Percentiles rank a stretch among this genome's conserved stretches.
Conservation (phyloP, 2,888 invertebrate species). For the Linnaemya tessellans region DNA sequence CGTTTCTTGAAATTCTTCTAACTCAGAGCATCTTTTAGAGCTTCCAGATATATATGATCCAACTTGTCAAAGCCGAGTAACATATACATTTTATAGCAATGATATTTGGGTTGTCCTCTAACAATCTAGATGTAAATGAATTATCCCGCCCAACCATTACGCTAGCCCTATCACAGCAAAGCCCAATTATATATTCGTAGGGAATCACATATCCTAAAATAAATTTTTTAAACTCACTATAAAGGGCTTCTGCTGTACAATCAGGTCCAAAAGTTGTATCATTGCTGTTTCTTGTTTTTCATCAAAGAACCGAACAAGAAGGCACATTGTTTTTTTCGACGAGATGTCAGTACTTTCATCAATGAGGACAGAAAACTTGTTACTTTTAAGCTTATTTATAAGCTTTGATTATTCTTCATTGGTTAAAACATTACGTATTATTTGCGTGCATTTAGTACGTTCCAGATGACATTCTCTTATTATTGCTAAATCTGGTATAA, state of each 20-base stretch:
- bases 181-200: no score
- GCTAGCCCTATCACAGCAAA: slow-evolving; percentile 11
- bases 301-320: slow-evolving; percentile 16
- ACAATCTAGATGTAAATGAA: no score
- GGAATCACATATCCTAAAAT: slow-evolving; percentile 19
- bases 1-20: no score
- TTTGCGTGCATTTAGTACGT: no score
- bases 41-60: slow-evolving; percentile 33
- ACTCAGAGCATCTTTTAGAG: not conserved
- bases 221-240: not conserved
- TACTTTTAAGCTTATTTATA: slow-evolving; percentile 8
- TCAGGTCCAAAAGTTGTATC: not conserved
- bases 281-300: not conserved
- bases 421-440: slow-evolving; percentile 14
- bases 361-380: not conserved
- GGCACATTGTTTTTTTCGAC: slow-evolving; percentile 11
- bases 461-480: not conserved
- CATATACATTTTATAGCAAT: slow-evolving; percentile 22
- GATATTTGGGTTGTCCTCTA: no score
- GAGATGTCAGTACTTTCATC: no score
- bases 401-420: slow-evolving; percentile 4
- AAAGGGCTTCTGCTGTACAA: no score
- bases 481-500: slow-evolving; percentile 3
- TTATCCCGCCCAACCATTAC: slow-evolving; percentile 25
- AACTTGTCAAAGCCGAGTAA: slow-evolving; percentile 14